A percentile compares a stretch with the other conserved stretches of the same genome.
Evolutionary conservation across 2,113 vertebrate genomes (phyloP).

Genomic region (Abramis brama): DNA sequence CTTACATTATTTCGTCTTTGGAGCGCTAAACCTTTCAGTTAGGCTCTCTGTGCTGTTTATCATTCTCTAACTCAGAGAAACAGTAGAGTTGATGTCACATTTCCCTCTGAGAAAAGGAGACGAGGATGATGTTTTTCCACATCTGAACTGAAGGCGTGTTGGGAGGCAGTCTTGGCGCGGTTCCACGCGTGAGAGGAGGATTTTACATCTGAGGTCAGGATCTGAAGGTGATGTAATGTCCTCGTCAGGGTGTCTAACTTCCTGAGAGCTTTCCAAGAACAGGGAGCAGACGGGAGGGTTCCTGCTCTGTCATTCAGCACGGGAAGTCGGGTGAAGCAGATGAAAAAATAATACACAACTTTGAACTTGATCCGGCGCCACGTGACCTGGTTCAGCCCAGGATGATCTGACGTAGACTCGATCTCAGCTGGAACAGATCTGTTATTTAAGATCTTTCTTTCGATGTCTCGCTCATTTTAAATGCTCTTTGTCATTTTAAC

Average conservation of each 20-base stretch:
- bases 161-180: constrained; percentile 26
- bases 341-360: constrained; percentile 41
- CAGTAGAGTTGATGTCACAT: not conserved
- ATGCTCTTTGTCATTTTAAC: not conserved
- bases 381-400: not conserved
- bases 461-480: not conserved
- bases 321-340: constrained; percentile 45
- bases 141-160: constrained; percentile 11
- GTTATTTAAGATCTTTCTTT: not conserved
- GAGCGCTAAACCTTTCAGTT: not conserved
- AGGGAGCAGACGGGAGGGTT: constrained; percentile 39
- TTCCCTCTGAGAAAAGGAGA: constrained; percentile 10
- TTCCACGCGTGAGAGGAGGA: constrained; percentile 57
- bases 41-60: not conserved
- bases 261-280: constrained; percentile 67
- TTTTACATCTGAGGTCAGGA: constrained; percentile 70
- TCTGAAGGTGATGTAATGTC: constrained; percentile 72
- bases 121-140: constrained; percentile 33
- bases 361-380: constrained; percentile 18
- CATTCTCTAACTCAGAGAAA: constrained; percentile 21
- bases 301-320: constrained; percentile 45
- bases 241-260: constrained; percentile 67
- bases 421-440: not conserved
- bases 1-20: not conserved
- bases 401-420: not conserved